Conservation (phyloP, 1,140 invertebrate genomes). For the Cryptotermes secundus region DNA sequence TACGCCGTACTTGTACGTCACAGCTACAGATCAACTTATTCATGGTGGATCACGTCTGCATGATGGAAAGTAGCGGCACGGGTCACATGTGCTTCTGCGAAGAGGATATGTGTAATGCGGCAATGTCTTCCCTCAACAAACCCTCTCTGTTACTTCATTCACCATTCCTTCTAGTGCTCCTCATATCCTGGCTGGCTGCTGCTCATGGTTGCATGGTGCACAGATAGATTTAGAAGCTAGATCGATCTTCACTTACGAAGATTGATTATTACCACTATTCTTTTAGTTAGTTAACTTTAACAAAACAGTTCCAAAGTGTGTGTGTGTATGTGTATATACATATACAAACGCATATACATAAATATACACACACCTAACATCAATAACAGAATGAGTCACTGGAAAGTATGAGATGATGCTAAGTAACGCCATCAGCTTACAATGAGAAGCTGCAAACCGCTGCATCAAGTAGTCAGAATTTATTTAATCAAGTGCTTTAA, state of each 20-base stretch:
- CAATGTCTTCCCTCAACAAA: slow-evolving; percentile 40
- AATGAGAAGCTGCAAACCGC: too few relatives aligned
- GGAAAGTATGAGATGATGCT: not conserved
- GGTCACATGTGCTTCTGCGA: slow-evolving; percentile 98
- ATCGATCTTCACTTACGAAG: not conserved
- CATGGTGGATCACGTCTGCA: slow-evolving; percentile 97
- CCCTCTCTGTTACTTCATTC: slow-evolving; percentile 30
- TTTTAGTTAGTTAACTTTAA: not conserved
- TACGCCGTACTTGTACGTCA: slow-evolving; percentile 86
- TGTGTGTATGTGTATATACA: too few relatives aligned
- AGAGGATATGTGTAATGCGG: slow-evolving; percentile 89
- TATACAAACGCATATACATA: too few relatives aligned
- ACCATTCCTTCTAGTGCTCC: slow-evolving; percentile 21
- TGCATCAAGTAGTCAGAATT: too few relatives aligned
- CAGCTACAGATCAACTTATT: slow-evolving; percentile 93
- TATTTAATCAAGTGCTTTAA: too few relatives aligned
- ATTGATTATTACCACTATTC: not conserved
- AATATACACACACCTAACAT: not conserved
- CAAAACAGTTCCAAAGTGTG: not conserved
- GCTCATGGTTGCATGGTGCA: slow-evolving; percentile 32
- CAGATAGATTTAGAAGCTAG: slow-evolving; percentile 29
- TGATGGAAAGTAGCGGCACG: slow-evolving; percentile 94
- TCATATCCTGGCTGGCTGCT: not conserved
- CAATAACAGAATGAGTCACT: not conserved
- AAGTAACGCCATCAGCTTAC: too few relatives aligned